Conservation (phyloP, 2,113 vertebrate species). For the Perognathus longimembris region DNA sequence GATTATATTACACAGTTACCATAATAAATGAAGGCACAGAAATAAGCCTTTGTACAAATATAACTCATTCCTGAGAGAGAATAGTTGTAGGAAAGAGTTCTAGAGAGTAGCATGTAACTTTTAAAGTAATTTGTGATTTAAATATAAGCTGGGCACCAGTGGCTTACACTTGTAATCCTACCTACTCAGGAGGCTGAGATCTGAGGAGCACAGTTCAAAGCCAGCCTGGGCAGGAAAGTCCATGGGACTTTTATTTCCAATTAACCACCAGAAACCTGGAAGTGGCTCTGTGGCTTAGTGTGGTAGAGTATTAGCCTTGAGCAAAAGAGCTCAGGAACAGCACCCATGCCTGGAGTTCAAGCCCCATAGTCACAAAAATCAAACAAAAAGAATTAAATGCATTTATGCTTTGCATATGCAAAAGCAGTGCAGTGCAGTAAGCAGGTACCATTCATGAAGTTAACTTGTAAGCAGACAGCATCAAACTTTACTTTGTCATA, state of each 20-base stretch:
- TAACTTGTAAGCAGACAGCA: neutral
- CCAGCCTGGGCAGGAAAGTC: too few species aligned
- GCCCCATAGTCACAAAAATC: too few species aligned
- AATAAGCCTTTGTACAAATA: constrained; percentile 12
- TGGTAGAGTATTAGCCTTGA: too few species aligned
- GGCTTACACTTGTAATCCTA: too few species aligned
- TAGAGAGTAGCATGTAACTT: neutral
- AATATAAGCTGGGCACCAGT: neutral
- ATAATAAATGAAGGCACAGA: neutral
- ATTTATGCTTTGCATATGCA: neutral
- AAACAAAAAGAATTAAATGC: too few species aligned
- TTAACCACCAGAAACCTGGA: too few species aligned
- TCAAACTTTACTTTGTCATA: neutral
- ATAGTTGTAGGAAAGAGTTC: neutral
- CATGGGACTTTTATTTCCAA: too few species aligned
- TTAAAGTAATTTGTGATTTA: constrained; percentile 11
- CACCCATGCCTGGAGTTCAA: too few species aligned
- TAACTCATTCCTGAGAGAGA: neutral
- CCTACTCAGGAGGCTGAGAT: too few species aligned
- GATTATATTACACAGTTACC: neutral
- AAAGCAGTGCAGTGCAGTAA: neutral
- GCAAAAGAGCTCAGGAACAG: too few species aligned
- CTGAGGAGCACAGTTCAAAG: too few species aligned
- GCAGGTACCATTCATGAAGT: neutral
- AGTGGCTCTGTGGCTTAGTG: too few species aligned